Base-by-base conservation (phyloP, 2,113 vertebrate genomes). In the Galbula dea region DNA sequence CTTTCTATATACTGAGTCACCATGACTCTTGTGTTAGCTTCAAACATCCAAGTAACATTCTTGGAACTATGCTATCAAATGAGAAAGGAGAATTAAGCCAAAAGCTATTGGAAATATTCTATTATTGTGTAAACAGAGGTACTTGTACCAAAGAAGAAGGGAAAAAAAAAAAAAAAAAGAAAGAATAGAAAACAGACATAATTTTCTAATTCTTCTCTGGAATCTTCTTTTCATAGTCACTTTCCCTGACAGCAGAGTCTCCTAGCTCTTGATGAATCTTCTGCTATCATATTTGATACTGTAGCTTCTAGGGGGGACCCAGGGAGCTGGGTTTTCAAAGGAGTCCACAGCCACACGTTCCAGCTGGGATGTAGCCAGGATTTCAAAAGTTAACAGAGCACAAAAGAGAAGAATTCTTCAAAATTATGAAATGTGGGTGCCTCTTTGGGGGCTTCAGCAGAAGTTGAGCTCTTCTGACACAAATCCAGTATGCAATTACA, bases 1-100 rank as follows among this genome's bases (percentile, higher is more conserved):
- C 78, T 96, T 87, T 75, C 63, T 85, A 71, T 74, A 65, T 54
- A 83, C 67, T 95, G 94, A 96, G 76, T 96, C 91, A 91, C 51
- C 22, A 37, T 89, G 84, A 88, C 72, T 96, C 89, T 68, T 57
- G 41, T 83, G 57, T 84, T 37, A 52, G 65, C 34, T 24, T 93
- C 59, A 66, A 58, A 55, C n/a, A 65, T 41, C 66, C 54, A 86
- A 90, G 54, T 83, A 91, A 93, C 87, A 94, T 89, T 79, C 75
- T 85, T 43, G 75, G 93, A 95, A 80, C 21, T 68, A 59, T 63
- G 43, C 55, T 84, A 91, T 74, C 83, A 78, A 72, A 93, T 76
- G 76, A 80, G 48, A 66, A 82, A 92, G 90, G 49, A 93, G 23
- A 89, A 90, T 90, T 48, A 67, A 26, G 34, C 71, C 52, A 95